Evolutionary conservation across 2,888 invertebrate genomes (phyloP).

Genomic region (Chaitophorus viminalis): DNA sequence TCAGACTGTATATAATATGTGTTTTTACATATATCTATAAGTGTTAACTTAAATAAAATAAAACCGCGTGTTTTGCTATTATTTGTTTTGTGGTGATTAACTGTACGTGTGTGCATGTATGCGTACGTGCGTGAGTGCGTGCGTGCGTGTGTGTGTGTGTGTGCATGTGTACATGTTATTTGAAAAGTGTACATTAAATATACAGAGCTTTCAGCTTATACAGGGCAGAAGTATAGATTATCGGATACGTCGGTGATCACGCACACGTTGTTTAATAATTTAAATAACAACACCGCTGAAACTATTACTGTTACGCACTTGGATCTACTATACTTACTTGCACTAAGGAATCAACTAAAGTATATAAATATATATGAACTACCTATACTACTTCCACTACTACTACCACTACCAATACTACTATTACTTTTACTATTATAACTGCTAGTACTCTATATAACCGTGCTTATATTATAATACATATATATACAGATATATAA

Average conservation of each 20-base stretch:
- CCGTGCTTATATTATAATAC: too few relatives aligned
- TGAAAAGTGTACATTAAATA: neutral
- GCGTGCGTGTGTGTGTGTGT: too few relatives aligned
- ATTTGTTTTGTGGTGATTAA: neutral
- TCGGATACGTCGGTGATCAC: neutral
- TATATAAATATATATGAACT: neutral
- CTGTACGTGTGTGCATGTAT: neutral
- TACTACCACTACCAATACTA: neutral
- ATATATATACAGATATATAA: neutral
- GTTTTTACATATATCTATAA: neutral
- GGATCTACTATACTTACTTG: too few relatives aligned
- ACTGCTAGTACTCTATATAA: neutral
- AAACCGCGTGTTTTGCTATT: neutral
- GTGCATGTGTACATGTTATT: too few relatives aligned
- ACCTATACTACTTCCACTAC: neutral
- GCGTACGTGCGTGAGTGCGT: too few relatives aligned
- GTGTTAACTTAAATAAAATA: neutral
- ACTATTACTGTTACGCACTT: neutral
- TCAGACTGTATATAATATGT: too few relatives aligned
- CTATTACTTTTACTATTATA: neutral
- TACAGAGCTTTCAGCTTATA: too few relatives aligned
- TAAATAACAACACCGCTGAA: conserved; percentile 1
- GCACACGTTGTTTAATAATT: conserved; percentile 7
- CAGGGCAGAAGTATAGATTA: neutral
- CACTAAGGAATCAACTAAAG: too few relatives aligned